A percentile compares a stretch with the other conserved stretches of the same genome.
Evolutionary conservation across 2,113 vertebrate species (phyloP).

Genomic region (Acanthisitta chloris): DNA sequence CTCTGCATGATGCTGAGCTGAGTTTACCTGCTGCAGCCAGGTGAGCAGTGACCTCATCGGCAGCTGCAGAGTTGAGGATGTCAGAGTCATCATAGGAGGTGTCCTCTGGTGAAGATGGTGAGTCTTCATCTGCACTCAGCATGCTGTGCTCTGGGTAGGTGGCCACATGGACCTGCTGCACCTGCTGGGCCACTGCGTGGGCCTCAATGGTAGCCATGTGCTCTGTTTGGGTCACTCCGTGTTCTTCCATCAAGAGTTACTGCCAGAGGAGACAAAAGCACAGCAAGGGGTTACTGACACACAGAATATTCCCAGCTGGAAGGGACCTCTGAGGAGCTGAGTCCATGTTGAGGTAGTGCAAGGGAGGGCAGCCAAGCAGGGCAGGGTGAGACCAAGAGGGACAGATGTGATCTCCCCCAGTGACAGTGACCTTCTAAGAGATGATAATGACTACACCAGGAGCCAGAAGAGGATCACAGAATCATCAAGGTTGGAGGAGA

Average conservation of each 20-base stretch:
- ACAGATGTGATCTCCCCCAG: not conserved
- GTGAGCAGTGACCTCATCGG: constrained; percentile 95
- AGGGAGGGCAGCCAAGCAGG: not conserved
- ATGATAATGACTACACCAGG: fast-evolving
- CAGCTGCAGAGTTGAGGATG: constrained; percentile 94
- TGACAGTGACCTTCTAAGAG: fast-evolving
- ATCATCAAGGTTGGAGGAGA: not conserved
- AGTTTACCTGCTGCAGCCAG: constrained; percentile 91
- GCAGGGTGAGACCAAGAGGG: not conserved
- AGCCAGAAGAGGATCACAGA: not conserved
- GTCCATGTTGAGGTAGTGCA: no score
- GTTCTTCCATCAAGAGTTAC: constrained; percentile 88
- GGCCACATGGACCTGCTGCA: constrained; percentile 91
- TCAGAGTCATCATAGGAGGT: constrained; percentile 96
- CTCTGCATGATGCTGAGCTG: fast-evolving
- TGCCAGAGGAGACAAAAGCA: not conserved
- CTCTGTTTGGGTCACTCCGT: constrained; percentile 86
- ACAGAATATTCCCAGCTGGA: no score
- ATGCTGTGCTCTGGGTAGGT: constrained; percentile 92
- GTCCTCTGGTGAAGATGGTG: constrained; percentile 93
- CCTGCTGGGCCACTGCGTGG: constrained; percentile 90
- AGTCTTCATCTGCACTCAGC: constrained; percentile 95
- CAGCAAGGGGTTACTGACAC: not conserved
- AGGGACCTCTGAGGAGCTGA: no score
- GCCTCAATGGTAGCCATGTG: constrained; percentile 98